Conservation (phyloP, 2,113 vertebrate genomes). For the Panthera leo region DNA sequence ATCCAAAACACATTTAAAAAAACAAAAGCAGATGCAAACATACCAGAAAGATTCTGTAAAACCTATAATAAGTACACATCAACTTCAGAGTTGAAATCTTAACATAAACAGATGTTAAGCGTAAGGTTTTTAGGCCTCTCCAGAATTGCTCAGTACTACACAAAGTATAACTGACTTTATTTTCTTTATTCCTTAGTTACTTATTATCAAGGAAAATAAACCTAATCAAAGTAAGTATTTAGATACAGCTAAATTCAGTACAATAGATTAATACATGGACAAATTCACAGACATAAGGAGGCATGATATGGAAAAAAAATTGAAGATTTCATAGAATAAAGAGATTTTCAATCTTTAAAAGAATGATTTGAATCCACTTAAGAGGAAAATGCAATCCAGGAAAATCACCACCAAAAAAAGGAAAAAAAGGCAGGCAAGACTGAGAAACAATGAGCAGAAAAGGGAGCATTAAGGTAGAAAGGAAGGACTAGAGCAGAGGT, state of each 20-base stretch:
- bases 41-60: background rate
- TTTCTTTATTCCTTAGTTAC: background rate
- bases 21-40: conserved; percentile 30
- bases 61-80: background rate
- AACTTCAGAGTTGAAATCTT: conserved; percentile 22
- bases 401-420: background rate
- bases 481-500: background rate
- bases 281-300: background rate
- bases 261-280: background rate
- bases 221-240: background rate
- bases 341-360: conserved; percentile 36
- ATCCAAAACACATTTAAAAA: background rate
- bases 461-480: background rate
- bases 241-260: conserved; percentile 7
- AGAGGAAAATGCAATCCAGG: background rate
- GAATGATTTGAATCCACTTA: conserved; percentile 30
- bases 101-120: background rate
- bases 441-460: background rate
- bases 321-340: background rate
- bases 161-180: background rate
- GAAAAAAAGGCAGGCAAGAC: background rate
- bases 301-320: background rate
- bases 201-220: conserved; percentile 35
- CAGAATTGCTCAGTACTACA: background rate
- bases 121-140: background rate